These are phyloP conservation scores for Protobothrops flavoviridis DNA, from an alignment of 2,113 vertebrate species.

Conservation along the genomic window DNA sequence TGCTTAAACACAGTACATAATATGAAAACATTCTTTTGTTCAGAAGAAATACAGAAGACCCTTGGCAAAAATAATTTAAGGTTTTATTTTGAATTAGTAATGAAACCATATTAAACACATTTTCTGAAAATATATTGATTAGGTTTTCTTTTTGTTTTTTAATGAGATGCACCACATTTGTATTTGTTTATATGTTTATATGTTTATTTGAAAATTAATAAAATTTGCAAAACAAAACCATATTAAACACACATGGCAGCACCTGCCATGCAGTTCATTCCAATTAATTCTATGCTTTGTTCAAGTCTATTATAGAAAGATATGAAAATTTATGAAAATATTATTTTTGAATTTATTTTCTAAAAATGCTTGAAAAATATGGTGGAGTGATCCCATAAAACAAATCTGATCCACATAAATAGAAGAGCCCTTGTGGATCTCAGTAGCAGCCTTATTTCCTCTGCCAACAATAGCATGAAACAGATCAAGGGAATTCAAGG, in stretches of 20 bases:
- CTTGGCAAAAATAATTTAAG: background rate
- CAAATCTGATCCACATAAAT: background rate
- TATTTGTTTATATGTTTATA: too few relatives aligned
- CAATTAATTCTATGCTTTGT: background rate
- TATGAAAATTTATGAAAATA: background rate
- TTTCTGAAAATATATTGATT: too few relatives aligned
- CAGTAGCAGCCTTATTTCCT: background rate
- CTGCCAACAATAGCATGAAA: background rate
- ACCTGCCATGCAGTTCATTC: background rate
- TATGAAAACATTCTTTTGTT: background rate
- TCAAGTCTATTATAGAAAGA: background rate
- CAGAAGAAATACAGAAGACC: background rate
- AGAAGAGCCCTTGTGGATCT: background rate
- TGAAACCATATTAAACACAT: background rate
- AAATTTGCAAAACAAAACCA: too few relatives aligned
- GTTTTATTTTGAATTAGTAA: conserved; percentile 1
- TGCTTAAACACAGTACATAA: background rate
- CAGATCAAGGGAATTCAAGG: background rate
- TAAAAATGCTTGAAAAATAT: conserved; percentile 18
- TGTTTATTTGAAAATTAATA: too few relatives aligned
- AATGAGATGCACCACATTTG: too few relatives aligned
- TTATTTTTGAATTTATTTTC: background rate
- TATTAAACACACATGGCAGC: background rate
- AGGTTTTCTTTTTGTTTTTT: too few relatives aligned
- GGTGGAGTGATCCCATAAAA: background rate